Evolutionary conservation across 1,140 invertebrate species (phyloP).

Genomic region (Brachionus angularis): DNA sequence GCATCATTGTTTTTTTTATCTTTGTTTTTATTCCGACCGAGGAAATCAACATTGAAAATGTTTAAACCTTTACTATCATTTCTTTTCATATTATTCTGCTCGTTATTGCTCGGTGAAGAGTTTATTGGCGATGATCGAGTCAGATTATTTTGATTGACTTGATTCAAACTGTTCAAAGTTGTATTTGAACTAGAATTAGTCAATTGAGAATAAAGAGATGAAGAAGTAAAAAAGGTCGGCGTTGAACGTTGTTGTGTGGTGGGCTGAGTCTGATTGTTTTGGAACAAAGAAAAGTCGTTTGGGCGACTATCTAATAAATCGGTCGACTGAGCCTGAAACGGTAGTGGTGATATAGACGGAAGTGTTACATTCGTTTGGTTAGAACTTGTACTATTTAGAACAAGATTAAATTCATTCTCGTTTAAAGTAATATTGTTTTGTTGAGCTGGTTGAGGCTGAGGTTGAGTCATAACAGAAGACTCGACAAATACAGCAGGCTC

Average conservation of each 20-base stretch:
- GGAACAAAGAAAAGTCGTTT: too few relatives aligned
- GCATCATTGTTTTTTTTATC: slow-evolving; percentile 9
- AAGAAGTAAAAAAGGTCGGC: background rate
- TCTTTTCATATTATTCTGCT: background rate
- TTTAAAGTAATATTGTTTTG: too few relatives aligned
- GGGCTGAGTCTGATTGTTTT: too few relatives aligned
- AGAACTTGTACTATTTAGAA: background rate
- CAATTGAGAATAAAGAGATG: slow-evolving; percentile 8
- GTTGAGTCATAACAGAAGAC: background rate
- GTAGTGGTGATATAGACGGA: too few relatives aligned
- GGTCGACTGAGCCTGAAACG: background rate
- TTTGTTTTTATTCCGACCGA: slow-evolving; percentile 32
- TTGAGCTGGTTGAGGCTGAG: too few relatives aligned
- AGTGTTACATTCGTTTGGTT: background rate
- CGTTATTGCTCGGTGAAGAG: background rate
- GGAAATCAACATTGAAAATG: slow-evolving; percentile 39
- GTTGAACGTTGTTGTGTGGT: background rate
- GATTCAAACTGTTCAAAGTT: too few relatives aligned
- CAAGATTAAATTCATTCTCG: slow-evolving; percentile 27
- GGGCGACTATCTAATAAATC: too few relatives aligned
- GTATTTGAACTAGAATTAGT: slow-evolving; percentile 9
- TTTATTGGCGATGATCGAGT: background rate
- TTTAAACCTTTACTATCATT: slow-evolving; percentile 8
- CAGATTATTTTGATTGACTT: too few relatives aligned
- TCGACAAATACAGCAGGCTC: slow-evolving; percentile 12